Evolutionary conservation across 2,113 vertebrate genomes (phyloP).

Genomic region (Pontoporia blainvillei): DNA sequence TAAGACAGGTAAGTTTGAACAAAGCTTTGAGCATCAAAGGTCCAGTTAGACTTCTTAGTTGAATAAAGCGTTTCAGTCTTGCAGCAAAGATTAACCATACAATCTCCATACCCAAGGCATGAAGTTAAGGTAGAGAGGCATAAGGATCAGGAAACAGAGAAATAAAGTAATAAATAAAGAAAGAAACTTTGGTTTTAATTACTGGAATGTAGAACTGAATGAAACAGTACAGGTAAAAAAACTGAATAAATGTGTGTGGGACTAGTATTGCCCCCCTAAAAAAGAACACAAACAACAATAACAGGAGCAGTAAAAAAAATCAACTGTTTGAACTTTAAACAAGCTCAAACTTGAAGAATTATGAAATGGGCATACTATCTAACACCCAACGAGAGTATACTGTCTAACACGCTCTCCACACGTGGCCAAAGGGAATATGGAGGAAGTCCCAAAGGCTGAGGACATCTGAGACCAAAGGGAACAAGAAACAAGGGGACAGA

Average conservation of each 20-base stretch:
- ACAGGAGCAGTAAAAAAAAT: background rate
- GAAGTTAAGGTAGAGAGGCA: background rate
- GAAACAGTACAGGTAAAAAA: background rate
- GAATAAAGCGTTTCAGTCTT: background rate
- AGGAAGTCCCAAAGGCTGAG: background rate
- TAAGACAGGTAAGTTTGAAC: background rate
- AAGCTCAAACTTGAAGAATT: background rate
- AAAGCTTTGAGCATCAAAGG: background rate
- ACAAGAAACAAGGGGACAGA: background rate
- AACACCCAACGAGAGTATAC: background rate
- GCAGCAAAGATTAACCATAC: background rate
- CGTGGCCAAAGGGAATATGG: too few species aligned
- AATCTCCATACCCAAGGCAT: background rate
- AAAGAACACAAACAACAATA: background rate
- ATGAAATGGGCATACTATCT: background rate
- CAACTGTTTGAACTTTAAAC: background rate
- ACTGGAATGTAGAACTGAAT: background rate
- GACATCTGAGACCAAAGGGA: background rate
- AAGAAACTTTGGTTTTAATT: background rate
- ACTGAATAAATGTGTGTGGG: background rate
- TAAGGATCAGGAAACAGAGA: background rate
- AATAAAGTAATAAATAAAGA: background rate
- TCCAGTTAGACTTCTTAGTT: background rate
- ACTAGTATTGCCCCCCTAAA: background rate
- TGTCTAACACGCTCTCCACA: background rate